phyloP scores from a whole-genome alignment of 2,797 vertebrate genomes.

The Tenualosa ilisha region DNA sequence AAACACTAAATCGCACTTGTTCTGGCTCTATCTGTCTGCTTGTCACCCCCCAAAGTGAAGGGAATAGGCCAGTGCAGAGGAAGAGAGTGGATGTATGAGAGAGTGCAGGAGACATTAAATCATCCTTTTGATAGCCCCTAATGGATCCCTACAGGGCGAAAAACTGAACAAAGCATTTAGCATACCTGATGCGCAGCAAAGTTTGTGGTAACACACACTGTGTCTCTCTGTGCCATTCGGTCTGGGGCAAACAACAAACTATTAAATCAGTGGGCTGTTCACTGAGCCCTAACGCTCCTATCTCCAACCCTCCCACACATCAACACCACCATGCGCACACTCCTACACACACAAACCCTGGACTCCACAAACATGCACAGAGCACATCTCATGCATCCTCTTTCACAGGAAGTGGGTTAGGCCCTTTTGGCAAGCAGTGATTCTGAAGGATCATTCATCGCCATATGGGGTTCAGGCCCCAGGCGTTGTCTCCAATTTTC shows the following conservation, averaged over 20 bases:
- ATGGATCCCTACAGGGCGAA: background rate
- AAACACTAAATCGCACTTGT: background rate
- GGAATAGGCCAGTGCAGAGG: background rate
- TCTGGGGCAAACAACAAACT: constrained; percentile 10
- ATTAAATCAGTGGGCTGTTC: background rate
- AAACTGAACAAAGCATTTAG: constrained; percentile 10
- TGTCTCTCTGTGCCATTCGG: background rate
- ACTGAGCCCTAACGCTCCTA: background rate
- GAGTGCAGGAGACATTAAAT: background rate
- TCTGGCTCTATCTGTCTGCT: background rate
- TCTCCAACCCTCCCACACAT: no score
- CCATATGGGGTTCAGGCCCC: background rate
- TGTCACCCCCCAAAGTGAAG: background rate
- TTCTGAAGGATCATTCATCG: background rate
- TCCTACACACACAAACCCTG: background rate
- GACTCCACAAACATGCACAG: background rate
- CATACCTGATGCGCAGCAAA: background rate
- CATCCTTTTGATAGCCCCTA: background rate
- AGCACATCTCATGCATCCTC: background rate
- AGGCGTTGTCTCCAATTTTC: constrained; percentile 10
- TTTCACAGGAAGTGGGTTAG: background rate
- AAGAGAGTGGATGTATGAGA: background rate
- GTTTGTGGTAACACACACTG: background rate
- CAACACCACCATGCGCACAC: background rate
- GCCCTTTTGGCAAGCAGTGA: constrained; percentile 12